phyloP scores from a whole-genome alignment of 1,140 invertebrate species.

The Heliconius himera region DNA sequence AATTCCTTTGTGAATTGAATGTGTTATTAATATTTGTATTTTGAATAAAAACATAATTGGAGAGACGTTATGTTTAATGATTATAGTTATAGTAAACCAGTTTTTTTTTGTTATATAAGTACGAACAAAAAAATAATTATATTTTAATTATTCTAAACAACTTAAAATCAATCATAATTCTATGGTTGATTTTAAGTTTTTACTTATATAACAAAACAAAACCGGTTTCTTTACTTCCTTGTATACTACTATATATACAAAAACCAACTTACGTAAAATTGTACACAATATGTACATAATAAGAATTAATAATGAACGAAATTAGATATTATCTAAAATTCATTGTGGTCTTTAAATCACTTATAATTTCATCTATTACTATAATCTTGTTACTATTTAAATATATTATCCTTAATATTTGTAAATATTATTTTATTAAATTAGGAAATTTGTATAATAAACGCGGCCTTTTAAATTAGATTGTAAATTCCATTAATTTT shows the following conservation, averaged over 20 bases:
- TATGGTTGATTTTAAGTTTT: too few species aligned
- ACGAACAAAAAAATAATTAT: too few species aligned
- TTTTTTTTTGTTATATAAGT: too few species aligned
- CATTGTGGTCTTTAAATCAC: background rate
- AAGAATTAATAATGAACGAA: background rate
- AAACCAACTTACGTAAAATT: too few species aligned
- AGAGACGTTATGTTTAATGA: background rate
- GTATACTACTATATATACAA: background rate
- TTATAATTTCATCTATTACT: background rate
- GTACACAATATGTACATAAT: too few species aligned
- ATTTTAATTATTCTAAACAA: too few species aligned
- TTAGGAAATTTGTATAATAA: constrained; percentile 20
- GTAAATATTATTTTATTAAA: constrained; percentile 18
- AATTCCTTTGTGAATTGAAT: background rate
- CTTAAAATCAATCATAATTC: too few species aligned
- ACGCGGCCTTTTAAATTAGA: constrained; percentile 27
- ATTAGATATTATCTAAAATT: background rate
- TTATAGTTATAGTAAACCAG: too few species aligned
- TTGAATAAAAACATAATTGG: background rate
- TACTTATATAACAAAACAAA: too few species aligned
- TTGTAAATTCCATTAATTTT: constrained; percentile 14
- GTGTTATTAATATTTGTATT: background rate
- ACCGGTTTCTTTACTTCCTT: background rate
- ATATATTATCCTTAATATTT: constrained; percentile 13
- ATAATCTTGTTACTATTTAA: background rate